Evolutionary conservation across 1,140 invertebrate species (phyloP), one percentile per base, ranked within the genome.

Genomic region (Diorhabda elongata): DNA sequence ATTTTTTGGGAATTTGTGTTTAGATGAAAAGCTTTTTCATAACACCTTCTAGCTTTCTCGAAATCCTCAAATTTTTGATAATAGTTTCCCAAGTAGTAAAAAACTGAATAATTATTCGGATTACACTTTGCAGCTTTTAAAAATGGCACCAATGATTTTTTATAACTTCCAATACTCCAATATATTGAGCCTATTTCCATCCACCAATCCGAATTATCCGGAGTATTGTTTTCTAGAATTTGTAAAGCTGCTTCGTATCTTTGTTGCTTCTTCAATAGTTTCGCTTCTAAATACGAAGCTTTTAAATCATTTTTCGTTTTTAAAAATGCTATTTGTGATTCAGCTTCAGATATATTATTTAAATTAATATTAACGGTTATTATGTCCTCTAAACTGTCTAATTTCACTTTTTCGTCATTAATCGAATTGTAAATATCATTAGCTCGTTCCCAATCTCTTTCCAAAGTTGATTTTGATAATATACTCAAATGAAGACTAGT

Each of bases 21-120:
- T 2, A 96, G 83, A 75, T 88, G 88, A 68, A 91, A 87, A 44
- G 91, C 88, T 81, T 93, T 95, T 79, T 94, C 88, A 80, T 89
- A 95, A 83, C 93, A 97, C 77, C 90, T 90, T 72, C 86, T 87
- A 3, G 91, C 88, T 76, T 91, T 89, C 52, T 87, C 83, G 44
- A 87, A 76, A 77, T 92, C 87, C 43, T 86, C 84, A 74, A 71
- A 86, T 75, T 76, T 79, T 73, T 83, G 76, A 81, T 94, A 95
- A 80, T 89, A 90, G 75, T 88, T 84, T 8, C 92, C 94, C 66
- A 97, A 83, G 77, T 90, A 89, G 47, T 91, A 79, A 81, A 94
- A 92, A 74, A 89, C 89, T 70, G 89, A 84, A 75, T 87, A 88
- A 81, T 89, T 87, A 72, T 90, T 85, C 3, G 90, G 85, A 80